Evolutionary conservation across 64 coral and sea anemone genomes (phyloP).

Genomic region (Dendrophyllia cribrosa): DNA sequence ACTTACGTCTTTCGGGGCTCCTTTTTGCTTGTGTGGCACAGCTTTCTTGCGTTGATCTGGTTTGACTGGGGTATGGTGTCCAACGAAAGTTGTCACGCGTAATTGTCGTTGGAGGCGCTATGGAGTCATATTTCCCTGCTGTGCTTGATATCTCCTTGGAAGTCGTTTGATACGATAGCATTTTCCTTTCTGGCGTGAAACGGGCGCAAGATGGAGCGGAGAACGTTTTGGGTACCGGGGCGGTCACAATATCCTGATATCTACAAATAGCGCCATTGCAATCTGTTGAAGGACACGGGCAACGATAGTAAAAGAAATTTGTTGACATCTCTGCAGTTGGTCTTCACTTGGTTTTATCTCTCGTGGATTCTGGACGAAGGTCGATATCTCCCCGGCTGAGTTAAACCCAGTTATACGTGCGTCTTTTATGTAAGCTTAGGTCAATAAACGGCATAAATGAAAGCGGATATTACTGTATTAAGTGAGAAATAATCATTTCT

Average conservation of each 20-base stretch:
- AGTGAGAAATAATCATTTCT: conserved; percentile 59
- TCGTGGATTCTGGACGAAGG: neutral
- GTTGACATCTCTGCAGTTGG: conserved; percentile 45
- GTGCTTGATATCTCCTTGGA: conserved; percentile 28
- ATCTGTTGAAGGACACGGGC: conserved; percentile 80
- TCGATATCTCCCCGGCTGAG: neutral
- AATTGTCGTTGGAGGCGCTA: conserved; percentile 5
- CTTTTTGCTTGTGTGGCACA: conserved; percentile 20
- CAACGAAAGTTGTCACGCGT: conserved; percentile 50
- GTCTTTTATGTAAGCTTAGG: conserved; percentile 32
- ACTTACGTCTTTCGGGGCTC: conserved; percentile 48
- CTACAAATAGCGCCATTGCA: conserved; percentile 63
- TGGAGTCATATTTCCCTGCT: conserved; percentile 3
- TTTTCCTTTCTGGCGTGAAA: conserved; percentile 77
- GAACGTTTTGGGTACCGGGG: conserved; percentile 16
- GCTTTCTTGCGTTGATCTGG: conserved; percentile 31
- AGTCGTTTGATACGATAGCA: conserved; percentile 50
- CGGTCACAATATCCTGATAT: conserved; percentile 70
- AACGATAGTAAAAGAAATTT: conserved; percentile 79
- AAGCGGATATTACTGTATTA: conserved; percentile 59
- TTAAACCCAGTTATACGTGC: conserved; percentile 25
- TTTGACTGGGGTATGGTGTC: conserved; percentile 42
- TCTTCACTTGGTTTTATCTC: neutral
- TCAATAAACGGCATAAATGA: conserved; percentile 24
- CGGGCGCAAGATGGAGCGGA: conserved; percentile 48